Conservation (phyloP, 2,888 invertebrate species). For the Cephus nigrinus region DNA sequence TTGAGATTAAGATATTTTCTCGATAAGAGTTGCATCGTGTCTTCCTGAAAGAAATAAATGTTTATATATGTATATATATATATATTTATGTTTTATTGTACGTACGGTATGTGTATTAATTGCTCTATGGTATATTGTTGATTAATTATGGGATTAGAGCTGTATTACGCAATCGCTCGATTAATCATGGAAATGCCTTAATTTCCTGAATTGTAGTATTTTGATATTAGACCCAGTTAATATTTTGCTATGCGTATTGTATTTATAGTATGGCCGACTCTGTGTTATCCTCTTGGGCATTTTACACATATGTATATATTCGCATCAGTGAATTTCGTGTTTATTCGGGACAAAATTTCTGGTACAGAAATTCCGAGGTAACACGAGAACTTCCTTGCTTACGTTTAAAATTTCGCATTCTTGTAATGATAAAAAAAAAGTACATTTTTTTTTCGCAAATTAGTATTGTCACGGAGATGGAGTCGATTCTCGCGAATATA, state of each 20-base stretch:
- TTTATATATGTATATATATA: background rate
- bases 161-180: too few species aligned
- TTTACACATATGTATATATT: background rate
- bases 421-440: background rate
- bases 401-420: background rate
- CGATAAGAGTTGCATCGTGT: constrained; percentile 1
- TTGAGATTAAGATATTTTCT: constrained; percentile 8
- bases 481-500: background rate
- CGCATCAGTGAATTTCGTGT: background rate
- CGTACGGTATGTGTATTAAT: background rate
- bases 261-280: too few species aligned
- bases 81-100: background rate
- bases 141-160: too few species aligned
- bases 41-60: background rate
- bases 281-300: background rate
- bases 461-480: background rate
- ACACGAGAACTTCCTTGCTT: background rate
- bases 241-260: too few species aligned
- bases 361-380: background rate
- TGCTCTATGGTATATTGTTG: background rate
- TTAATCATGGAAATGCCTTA: too few species aligned
- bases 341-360: background rate
- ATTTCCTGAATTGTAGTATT: too few species aligned
- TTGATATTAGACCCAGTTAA: too few species aligned
- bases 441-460: background rate